A percentile compares a stretch with the other conserved stretches of the same genome.
Conservation (phyloP, 2,888 invertebrate species). For the Macrophya annulata region DNA sequence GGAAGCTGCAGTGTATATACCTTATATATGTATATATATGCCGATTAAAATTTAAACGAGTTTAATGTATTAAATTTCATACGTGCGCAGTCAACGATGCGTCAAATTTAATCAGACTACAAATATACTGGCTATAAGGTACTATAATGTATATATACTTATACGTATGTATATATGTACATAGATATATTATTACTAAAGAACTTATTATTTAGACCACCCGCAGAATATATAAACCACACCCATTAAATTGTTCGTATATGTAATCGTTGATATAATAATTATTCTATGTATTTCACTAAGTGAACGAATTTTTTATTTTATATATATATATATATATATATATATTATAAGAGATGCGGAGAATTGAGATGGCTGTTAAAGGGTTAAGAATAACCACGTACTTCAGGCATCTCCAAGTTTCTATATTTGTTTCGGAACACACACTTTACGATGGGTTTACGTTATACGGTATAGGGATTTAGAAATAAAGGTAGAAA, state of each 20-base stretch:
- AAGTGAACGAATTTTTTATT: no score
- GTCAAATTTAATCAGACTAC: slow-evolving; percentile 53
- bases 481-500: background rate
- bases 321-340: background rate
- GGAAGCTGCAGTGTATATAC: background rate
- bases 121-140: background rate
- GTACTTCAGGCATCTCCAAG: background rate
- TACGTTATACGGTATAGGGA: background rate
- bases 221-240: slow-evolving; percentile 15
- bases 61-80: slow-evolving; percentile 51
- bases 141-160: background rate
- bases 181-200: background rate
- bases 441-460: slow-evolving; percentile 49
- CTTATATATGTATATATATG: background rate
- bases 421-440: slow-evolving; percentile 47
- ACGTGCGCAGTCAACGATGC: slow-evolving; percentile 48
- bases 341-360: background rate
- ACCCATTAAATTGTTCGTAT: background rate
- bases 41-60: slow-evolving; percentile 37
- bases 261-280: background rate
- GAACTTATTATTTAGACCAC: background rate
- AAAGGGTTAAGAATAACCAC: slow-evolving; percentile 36
- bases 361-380: background rate
- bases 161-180: background rate
- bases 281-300: background rate